Percentiles rank a stretch among this genome's conserved stretches.
phyloP scores from a whole-genome alignment of 1,140 invertebrate genomes.

The Apolygus lucorum region DNA sequence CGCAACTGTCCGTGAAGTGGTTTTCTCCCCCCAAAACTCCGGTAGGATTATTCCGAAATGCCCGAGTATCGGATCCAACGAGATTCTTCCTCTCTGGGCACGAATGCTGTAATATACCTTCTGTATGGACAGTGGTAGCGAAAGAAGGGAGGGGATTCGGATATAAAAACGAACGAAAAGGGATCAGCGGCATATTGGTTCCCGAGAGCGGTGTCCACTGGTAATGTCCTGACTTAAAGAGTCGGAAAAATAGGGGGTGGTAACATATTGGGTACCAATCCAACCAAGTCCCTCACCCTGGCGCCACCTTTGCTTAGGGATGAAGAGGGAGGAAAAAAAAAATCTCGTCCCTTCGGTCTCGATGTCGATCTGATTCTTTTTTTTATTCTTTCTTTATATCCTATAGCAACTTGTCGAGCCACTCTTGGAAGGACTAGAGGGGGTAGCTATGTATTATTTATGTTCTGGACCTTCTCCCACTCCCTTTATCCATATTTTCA shows the following conservation, averaged over 20 bases:
- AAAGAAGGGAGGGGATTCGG: no score
- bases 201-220: constrained; percentile 6
- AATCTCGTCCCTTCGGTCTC: neutral
- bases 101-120: no score
- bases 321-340: no score
- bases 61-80: no score
- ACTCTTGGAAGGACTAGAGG: neutral
- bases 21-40: no score
- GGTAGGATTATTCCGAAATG: no score
- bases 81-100: no score
- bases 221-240: constrained; percentile 13
- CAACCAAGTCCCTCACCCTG: neutral
- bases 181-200: constrained; percentile 14
- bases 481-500: no score
- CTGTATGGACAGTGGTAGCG: no score
- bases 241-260: constrained; percentile 1
- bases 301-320: no score
- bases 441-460: constrained; percentile 13
- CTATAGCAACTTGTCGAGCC: constrained; percentile 11
- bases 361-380: neutral
- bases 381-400: neutral
- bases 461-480: constrained; percentile 2
- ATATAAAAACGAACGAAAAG: neutral
- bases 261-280: constrained; percentile 11
- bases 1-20: no score